Evolutionary conservation across 1,140 invertebrate species (phyloP).

Genomic region (Hyles vespertilio): DNA sequence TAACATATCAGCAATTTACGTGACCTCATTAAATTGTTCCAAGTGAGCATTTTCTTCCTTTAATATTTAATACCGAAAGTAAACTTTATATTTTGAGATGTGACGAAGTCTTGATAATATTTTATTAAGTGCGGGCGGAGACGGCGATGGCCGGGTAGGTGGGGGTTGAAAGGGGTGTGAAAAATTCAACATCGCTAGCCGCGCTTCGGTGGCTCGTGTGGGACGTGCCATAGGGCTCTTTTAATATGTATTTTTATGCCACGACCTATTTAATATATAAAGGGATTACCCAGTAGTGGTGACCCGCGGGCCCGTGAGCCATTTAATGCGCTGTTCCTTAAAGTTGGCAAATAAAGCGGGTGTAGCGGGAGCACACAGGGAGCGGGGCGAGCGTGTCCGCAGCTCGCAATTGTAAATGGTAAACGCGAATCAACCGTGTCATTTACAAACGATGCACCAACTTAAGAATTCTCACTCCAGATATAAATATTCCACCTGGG

Average conservation of each 20-base stretch:
- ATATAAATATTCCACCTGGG: too few species aligned
- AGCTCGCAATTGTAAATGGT: too few species aligned
- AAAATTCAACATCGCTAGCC: slow-evolving; percentile 53
- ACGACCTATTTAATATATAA: slow-evolving; percentile 17
- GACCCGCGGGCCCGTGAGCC: too few species aligned
- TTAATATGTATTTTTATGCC: slow-evolving; percentile 25
- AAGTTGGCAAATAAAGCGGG: too few species aligned
- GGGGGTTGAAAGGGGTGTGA: slow-evolving; percentile 37
- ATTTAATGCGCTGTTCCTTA: too few species aligned
- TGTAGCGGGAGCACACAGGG: too few species aligned
- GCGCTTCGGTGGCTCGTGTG: slow-evolving; percentile 30
- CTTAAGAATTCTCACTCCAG: too few species aligned
- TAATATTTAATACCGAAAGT: slow-evolving; percentile 12
- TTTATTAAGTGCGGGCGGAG: slow-evolving; percentile 52
- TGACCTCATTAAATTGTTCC: slow-evolving; percentile 1
- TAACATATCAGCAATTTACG: slow-evolving; percentile 3
- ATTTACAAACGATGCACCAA: too few species aligned
- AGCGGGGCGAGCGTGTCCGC: too few species aligned
- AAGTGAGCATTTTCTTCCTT: neutral
- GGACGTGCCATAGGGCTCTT: slow-evolving; percentile 36
- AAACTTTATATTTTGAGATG: slow-evolving; percentile 49
- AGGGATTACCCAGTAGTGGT: slow-evolving; percentile 7
- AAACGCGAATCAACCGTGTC: too few species aligned
- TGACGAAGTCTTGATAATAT: slow-evolving; percentile 64
- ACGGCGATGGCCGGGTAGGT: slow-evolving; percentile 11